phyloP scores from a whole-genome alignment of 2,113 vertebrate species.

The Myiozetetes cayanensis region DNA sequence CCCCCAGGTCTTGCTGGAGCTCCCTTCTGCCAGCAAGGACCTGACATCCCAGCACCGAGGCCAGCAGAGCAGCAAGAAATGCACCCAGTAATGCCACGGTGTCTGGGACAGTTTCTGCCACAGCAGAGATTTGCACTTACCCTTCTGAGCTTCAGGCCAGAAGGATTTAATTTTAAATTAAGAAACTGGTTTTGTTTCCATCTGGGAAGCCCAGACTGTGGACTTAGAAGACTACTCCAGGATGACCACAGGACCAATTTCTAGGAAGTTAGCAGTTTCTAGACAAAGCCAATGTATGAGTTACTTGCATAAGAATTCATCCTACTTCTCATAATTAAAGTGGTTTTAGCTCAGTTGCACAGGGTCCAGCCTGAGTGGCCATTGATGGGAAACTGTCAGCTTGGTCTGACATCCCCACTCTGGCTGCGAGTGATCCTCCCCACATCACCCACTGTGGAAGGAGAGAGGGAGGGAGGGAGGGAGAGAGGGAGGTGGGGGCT shows the following conservation, averaged over 20 bases:
- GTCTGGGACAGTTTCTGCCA: neutral
- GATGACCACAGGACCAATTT: neutral
- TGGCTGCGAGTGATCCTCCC: fast-evolving
- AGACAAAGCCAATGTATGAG: neutral
- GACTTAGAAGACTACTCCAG: neutral
- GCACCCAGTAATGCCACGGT: fast-evolving
- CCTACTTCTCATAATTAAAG: neutral
- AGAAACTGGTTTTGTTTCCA: neutral
- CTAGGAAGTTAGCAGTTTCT: neutral
- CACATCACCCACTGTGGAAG: fast-evolving
- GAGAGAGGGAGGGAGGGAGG: neutral
- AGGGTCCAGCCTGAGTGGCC: neutral
- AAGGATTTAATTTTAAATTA: neutral
- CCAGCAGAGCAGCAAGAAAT: neutral
- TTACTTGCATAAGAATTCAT: neutral
- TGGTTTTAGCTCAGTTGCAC: neutral
- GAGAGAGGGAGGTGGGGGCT: neutral
- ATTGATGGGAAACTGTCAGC: neutral
- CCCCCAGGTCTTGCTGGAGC: neutral
- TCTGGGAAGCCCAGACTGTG: neutral
- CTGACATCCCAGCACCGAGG: neutral
- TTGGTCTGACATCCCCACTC: neutral
- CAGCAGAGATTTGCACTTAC: neutral
- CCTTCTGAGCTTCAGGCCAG: neutral
- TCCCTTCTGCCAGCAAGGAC: neutral